Evolutionary conservation across 2,797 vertebrate species (phyloP), one percentile per base, ranked within the genome.

Genomic region (Xiphorhynchus erythropygius): DNA sequence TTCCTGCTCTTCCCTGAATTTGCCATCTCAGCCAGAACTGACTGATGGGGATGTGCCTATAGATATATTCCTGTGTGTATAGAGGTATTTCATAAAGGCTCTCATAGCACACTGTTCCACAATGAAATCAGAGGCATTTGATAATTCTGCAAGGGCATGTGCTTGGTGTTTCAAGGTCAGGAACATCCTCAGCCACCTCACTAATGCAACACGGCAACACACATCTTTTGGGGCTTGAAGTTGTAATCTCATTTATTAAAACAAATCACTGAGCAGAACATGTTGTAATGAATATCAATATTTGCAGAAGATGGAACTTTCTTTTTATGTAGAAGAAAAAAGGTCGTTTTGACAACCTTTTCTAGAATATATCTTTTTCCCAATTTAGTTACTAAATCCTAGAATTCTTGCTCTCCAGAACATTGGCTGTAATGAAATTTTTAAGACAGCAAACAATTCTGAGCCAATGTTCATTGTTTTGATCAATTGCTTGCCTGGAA

Each of bases 381-480:
- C 57, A 71, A 88, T 83, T 95, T 95, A 89, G 67, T 76, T 91
- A 76, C 17, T 92, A 93, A 86, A 78, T 87, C 92, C 89, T 75
- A 44, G 64, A 92, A 96, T 83, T 33, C 42, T 94, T 84, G 71
- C 17, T 90, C 56, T 84, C 18, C 37, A 60, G 46, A 89, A 75
- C 32, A n/a, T 67, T 57, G 28, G 65, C 76, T 68, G 41, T 49
- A 64, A 69, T 89, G 76, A 93, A 87, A 90, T 82, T 44, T 94
- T 95, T 56, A 78, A 92, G 87, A 90, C 53, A 87, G 78, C 13
- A 64, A 44, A 86, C 89, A 79, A 78, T 57, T 83, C 37, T 39
- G 24, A 15, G 82, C 27, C 24, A 35, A 35, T 41, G 39, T 27
- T 68, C n/a, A 22, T 10, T 80, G 27, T 92, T 28, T 37, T 50